Conservation (phyloP, 2,888 invertebrate genomes). For the Eumerus sabulonum region DNA sequence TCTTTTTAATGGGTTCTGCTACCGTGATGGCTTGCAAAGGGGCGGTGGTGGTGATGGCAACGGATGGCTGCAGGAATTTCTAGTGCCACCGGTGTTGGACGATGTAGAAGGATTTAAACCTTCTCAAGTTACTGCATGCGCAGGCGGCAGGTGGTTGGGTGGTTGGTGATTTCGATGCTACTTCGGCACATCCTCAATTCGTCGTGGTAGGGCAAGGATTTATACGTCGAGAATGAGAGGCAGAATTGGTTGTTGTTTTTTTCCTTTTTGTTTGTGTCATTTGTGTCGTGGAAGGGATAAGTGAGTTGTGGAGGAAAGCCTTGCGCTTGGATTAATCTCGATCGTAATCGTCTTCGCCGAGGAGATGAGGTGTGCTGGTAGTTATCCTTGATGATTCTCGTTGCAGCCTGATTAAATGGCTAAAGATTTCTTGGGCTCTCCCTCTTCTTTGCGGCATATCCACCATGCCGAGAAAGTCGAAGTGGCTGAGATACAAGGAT, state of each 20-base stretch:
- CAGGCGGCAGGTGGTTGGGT: not conserved
- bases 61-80: not conserved
- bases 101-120: conserved; percentile 53
- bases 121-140: conserved; percentile 38
- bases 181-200: conserved; percentile 67
- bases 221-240: conserved; percentile 41
- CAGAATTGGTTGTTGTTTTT: too few species aligned
- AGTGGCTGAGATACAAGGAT: conserved; percentile 42
- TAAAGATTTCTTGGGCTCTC: conserved; percentile 10
- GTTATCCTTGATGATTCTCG: conserved; percentile 69
- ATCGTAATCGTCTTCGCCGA: too few species aligned
- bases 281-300: conserved; percentile 22
- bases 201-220: conserved; percentile 56
- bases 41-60: not conserved
- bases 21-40: too few species aligned
- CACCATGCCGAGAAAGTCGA: conserved; percentile 56
- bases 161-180: conserved; percentile 37
- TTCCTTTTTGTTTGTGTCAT: conserved; percentile 24
- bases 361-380: conserved; percentile 39
- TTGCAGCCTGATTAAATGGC: conserved; percentile 68
- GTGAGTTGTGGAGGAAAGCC: not conserved
- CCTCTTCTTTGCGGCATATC: conserved; percentile 5
- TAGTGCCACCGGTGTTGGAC: conserved; percentile 8
- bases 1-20: conserved; percentile 65
- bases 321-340: conserved; percentile 61